Conservation (phyloP, 1,140 invertebrate genomes). For the Leptopilina boulardi region DNA sequence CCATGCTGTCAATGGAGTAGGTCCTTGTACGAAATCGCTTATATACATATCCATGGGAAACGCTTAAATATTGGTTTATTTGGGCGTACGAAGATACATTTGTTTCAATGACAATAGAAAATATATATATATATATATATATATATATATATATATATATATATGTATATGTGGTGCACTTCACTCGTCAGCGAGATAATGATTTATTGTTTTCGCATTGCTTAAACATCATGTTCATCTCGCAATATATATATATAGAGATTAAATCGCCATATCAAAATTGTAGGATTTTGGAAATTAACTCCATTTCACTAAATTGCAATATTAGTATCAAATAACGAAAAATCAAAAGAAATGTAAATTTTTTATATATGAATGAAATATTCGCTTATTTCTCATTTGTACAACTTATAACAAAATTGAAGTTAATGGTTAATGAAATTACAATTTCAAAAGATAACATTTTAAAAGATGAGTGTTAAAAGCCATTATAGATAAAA, state of each 20-base stretch:
- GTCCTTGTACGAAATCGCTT: conserved; percentile 61
- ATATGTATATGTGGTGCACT: neutral
- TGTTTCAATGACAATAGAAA: conserved; percentile 30
- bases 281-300: no score
- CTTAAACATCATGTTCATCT: neutral
- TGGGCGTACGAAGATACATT: conserved; percentile 59
- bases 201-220: conserved; percentile 24
- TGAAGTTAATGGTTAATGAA: conserved; percentile 13
- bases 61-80: conserved; percentile 72
- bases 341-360: no score
- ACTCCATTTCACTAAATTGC: no score
- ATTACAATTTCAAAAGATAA: conserved; percentile 20
- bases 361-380: neutral
- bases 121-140: no score
- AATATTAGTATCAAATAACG: no score
- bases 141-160: no score
- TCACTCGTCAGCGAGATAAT: conserved; percentile 28
- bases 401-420: neutral
- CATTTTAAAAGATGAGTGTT: conserved; percentile 24
- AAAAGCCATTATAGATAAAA: conserved; percentile 30
- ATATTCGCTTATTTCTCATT: neutral
- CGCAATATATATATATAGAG: neutral
- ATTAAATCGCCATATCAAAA: no score
- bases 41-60: conserved; percentile 72
- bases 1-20: conserved; percentile 59